phyloP scores from a whole-genome alignment of 2,113 vertebrate genomes.

The Rana temporaria region DNA sequence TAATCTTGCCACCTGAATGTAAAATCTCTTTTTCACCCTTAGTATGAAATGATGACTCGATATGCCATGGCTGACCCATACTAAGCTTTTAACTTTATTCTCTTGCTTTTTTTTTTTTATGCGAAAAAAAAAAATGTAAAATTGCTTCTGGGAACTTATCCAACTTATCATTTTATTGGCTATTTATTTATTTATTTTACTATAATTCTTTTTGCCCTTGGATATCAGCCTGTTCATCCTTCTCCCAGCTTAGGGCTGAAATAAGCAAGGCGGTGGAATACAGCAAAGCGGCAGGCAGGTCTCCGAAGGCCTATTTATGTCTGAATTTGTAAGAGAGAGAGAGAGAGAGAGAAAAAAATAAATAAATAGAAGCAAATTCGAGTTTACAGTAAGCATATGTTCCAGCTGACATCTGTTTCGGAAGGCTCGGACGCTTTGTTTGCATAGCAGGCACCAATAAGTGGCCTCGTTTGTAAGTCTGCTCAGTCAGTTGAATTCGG shows the following conservation, averaged over 20 bases:
- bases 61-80: slow-evolving; percentile 80
- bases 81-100: slow-evolving; percentile 84
- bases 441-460: slow-evolving; percentile 84
- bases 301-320: slow-evolving; percentile 81
- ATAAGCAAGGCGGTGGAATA: slow-evolving; percentile 76
- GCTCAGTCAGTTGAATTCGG: slow-evolving; percentile 82
- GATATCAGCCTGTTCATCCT: slow-evolving; percentile 88
- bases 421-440: slow-evolving; percentile 82
- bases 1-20: slow-evolving; percentile 80
- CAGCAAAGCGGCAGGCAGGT: slow-evolving; percentile 74
- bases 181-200: slow-evolving; percentile 82
- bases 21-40: slow-evolving; percentile 73
- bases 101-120: slow-evolving; percentile 74
- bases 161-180: slow-evolving; percentile 90
- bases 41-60: slow-evolving; percentile 82
- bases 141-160: slow-evolving; percentile 94
- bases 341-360: slow-evolving; percentile 72
- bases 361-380: slow-evolving; percentile 77
- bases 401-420: slow-evolving; percentile 83
- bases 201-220: slow-evolving; percentile 75
- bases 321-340: slow-evolving; percentile 78
- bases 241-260: slow-evolving; percentile 80
- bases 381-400: slow-evolving; percentile 88
- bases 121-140: slow-evolving; percentile 75
- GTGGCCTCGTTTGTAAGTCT: slow-evolving; percentile 83